These are phyloP conservation scores for Rotaria magnacalcarata DNA, from an alignment of 2,888 invertebrate genomes.

Conservation along the genomic window DNA sequence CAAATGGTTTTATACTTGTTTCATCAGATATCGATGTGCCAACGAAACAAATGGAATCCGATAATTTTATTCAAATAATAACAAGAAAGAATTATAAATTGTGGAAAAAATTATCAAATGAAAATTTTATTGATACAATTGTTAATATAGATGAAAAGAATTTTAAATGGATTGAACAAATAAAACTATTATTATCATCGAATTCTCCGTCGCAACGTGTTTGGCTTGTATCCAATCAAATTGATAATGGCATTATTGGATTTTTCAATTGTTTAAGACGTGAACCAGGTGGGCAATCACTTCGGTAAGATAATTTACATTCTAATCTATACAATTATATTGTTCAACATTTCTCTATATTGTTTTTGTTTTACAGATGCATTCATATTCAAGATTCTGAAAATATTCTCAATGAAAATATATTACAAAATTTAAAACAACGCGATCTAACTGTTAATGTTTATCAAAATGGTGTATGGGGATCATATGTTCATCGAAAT, in stretches of 20 bases:
- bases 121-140: slow-evolving; percentile 47
- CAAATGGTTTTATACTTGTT: slow-evolving; percentile 61
- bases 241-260: slow-evolving; percentile 77
- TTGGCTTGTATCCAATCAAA: slow-evolving; percentile 65
- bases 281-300: slow-evolving; percentile 63
- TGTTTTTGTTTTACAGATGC: slow-evolving; percentile 53
- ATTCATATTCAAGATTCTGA: slow-evolving; percentile 68
- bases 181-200: slow-evolving; percentile 21
- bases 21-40: not conserved
- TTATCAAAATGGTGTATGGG: slow-evolving; percentile 75
- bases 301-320: not conserved
- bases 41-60: not conserved
- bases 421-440: slow-evolving; percentile 51
- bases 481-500: slow-evolving; percentile 67
- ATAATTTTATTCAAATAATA: slow-evolving; percentile 43
- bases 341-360: not conserved
- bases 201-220: slow-evolving; percentile 53
- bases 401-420: slow-evolving; percentile 42
- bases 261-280: slow-evolving; percentile 81
- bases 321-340: not conserved
- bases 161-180: slow-evolving; percentile 40
- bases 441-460: slow-evolving; percentile 82
- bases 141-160: not conserved
- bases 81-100: slow-evolving; percentile 46
- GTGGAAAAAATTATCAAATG: slow-evolving; percentile 49